These are phyloP conservation scores for Agrilus mali DNA, from an alignment of 2,888 invertebrate species.

Conservation along the genomic window DNA sequence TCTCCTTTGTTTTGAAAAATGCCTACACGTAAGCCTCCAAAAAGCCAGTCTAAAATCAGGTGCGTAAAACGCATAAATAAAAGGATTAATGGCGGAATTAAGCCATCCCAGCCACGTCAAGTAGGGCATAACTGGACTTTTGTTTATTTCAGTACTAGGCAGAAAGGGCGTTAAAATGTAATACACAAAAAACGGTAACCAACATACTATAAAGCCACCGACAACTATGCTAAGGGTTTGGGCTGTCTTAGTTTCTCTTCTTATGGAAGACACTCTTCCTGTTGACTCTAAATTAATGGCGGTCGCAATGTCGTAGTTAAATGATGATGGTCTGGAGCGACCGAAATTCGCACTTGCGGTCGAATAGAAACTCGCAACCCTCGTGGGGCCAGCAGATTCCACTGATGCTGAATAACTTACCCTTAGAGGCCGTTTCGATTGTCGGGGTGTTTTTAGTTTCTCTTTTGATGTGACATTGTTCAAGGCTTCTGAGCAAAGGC, in stretches of 20 bases:
- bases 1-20: conserved; percentile 41
- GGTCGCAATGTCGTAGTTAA: conserved; percentile 37
- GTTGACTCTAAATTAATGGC: conserved; percentile 39
- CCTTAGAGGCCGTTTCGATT: conserved; percentile 15
- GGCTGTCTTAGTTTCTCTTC: conserved; percentile 77
- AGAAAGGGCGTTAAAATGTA: conserved; percentile 73
- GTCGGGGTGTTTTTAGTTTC: conserved; percentile 12
- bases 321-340: conserved; percentile 37
- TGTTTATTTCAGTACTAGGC: conserved; percentile 41
- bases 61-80: conserved; percentile 83
- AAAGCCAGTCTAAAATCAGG: conserved; percentile 78
- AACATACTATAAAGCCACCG: conserved; percentile 78
- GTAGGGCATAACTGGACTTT: conserved; percentile 50
- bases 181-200: conserved; percentile 78
- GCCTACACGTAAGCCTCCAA: conserved; percentile 66
- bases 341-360: conserved; percentile 27
- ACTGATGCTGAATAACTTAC: conserved; percentile 28
- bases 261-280: conserved; percentile 50
- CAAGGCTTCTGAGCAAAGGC: conserved; percentile 10
- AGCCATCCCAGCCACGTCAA: conserved; percentile 85
- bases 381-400: conserved; percentile 23
- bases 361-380: conserved; percentile 24
- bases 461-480: conserved; percentile 5
- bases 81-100: conserved; percentile 81
- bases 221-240: conserved; percentile 79